Evolutionary conservation across 2,797 vertebrate genomes (phyloP), one percentile per base, ranked within the genome.

Genomic region (Champsocephalus esox): DNA sequence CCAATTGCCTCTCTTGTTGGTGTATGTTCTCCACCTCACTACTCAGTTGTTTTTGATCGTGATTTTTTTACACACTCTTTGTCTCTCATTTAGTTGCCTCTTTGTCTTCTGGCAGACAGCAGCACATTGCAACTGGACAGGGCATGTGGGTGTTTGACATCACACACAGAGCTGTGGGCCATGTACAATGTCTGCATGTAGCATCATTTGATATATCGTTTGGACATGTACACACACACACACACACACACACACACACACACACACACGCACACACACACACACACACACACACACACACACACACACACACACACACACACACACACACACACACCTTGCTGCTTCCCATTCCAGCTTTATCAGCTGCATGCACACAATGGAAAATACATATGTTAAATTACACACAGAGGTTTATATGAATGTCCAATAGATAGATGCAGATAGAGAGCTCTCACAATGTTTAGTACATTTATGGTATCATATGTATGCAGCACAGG

Each of bases 121-220:
- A 74, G 89, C 80, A 86, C 71, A 88, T 88, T 87, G 83, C 78
- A 82, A 79, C 81, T 87, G 87, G 82, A 87, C 74, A 64, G 72
- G 45, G 63, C 81, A 85, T 83, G 82, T 82, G 83, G 85, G 80
- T 88, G 86, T 89, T 88, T 82, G 85, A 87, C 82, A 85, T 74
- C 9, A 9, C 62, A 51, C 71, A 73, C 77, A 79, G 77, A 87
- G 71, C 87, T 51, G n/a, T 71, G 65, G 63, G 70, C 82, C 59
- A 66, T 48, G 75, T 75, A 70, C 70, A 75, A 60, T 79, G 69
- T 77, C 79, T 80, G 79, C 66, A 43, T 82, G 58, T 70, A 70
- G 16, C 66, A 73, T 86, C 77, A 84, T 81, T 79, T 38, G 38
- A 60, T 73, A 57, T 70, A 54, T 79, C 72, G 74, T 81, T 77